phyloP scores from a whole-genome alignment of 2,888 invertebrate genomes.

The Hydropsyche betteni region DNA sequence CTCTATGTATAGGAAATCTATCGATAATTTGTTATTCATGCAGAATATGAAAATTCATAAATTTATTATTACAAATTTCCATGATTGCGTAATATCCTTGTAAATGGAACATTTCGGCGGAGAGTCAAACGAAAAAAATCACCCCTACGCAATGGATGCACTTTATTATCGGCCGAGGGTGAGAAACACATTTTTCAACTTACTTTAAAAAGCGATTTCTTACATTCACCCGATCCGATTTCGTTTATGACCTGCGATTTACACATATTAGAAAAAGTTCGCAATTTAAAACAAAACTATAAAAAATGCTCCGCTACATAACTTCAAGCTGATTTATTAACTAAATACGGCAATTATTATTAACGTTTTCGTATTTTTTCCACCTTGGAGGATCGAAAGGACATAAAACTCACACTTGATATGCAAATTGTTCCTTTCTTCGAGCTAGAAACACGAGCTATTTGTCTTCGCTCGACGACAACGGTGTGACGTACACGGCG shows the following conservation, averaged over 20 bases:
- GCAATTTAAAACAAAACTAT: no score
- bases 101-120: slow-evolving; percentile 37
- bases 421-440: slow-evolving; percentile 18
- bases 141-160: slow-evolving; percentile 42
- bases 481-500: slow-evolving; percentile 31
- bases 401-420: background rate
- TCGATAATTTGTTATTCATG: no score
- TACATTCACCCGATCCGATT: slow-evolving; percentile 25
- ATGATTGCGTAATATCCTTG: slow-evolving; percentile 47
- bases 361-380: no score
- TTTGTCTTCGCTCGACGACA: slow-evolving; percentile 20
- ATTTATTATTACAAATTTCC: slow-evolving; percentile 49
- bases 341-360: no score
- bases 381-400: no score
- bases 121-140: slow-evolving; percentile 29
- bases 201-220: slow-evolving; percentile 44
- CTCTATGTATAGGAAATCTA: no score
- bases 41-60: slow-evolving; percentile 43
- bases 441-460: slow-evolving; percentile 5
- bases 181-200: slow-evolving; percentile 50
- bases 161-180: slow-evolving; percentile 42
- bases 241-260: slow-evolving; percentile 17
- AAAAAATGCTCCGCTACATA: no score
- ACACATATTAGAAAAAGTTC: background rate
- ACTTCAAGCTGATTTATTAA: no score